Base-by-base conservation (phyloP, 2,113 vertebrate species). In the Rostratula benghalensis region DNA sequence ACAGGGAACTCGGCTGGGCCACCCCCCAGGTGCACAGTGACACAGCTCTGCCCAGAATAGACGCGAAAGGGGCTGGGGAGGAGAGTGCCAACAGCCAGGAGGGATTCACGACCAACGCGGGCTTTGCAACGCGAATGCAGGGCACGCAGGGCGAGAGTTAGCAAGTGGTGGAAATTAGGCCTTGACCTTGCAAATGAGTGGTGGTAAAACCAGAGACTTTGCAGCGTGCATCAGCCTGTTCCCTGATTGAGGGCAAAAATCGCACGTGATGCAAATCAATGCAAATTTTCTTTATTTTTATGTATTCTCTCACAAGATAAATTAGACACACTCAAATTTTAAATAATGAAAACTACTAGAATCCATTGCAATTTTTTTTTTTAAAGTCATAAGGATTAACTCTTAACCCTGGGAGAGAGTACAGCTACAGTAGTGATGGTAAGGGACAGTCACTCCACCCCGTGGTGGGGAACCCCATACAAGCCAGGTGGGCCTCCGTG, bases 71-170 rank as follows among this genome's bases (percentile, higher is more conserved):
- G 39, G 50, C 31, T 86, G 43, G 0, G 4, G 46, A 65, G 53
- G 48, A 33, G 51, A 53, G 21, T 20, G 27, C 33, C 4, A 6
- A 27, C 37, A 70, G 31, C 56, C 4, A 2, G 11, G 5, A 53
- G 50, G 41, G 60, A 48, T 16, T n/a, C 18, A 13, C 0, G 0
- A 6, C 12, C 7, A 22, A 6, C 0, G 1, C 0, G 1, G 69
- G 30, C 54, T 57, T 4, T 50, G 65, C 23, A 10, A 6, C 28
- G 15, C 1, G 13, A 37, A 28, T 22, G 3, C 19, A 18, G 61
- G 56, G 23, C 73, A 61, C 2, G 2, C 10, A 30, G 35, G 63
- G 39, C 43, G n/a, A 43, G 31, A 23, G 20, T 16, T 6, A 73
- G n/a, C 14, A 41, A 69, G 28, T 3, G 13, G 25, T 53, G 8